Evolutionary conservation across 2,113 vertebrate genomes (phyloP).

Genomic region (Oncorhynchus mykiss): DNA sequence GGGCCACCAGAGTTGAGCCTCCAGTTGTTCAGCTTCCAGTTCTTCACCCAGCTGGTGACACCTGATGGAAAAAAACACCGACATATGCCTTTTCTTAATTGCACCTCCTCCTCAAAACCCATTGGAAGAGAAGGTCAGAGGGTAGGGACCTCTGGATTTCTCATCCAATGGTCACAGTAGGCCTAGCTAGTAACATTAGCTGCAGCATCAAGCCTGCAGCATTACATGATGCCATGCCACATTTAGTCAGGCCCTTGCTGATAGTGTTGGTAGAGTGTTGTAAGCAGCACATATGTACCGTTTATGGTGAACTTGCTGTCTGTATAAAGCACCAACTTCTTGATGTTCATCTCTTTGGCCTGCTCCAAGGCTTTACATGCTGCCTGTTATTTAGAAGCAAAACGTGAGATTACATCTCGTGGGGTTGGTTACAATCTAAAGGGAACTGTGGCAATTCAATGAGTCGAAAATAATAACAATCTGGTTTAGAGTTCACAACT

Average conservation of each 20-base stretch:
- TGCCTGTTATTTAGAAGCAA: slow-evolving; percentile 73
- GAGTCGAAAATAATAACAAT: neutral
- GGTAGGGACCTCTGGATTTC: no score
- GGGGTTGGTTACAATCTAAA: neutral
- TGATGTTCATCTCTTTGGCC: slow-evolving; percentile 83
- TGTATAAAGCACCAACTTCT: slow-evolving; percentile 89
- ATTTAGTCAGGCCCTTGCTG: no score
- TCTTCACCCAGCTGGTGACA: slow-evolving; percentile 88
- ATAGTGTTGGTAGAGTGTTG: neutral
- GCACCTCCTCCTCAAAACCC: no score
- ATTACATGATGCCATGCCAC: no score
- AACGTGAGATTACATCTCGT: neutral
- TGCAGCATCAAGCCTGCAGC: no score
- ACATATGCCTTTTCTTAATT: neutral
- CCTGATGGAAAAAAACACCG: slow-evolving; percentile 64
- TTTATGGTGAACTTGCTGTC: slow-evolving; percentile 98
- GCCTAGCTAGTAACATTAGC: no score
- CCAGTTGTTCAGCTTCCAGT: slow-evolving; percentile 93
- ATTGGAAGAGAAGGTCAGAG: no score
- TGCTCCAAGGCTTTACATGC: slow-evolving; percentile 91
- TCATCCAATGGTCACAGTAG: no score
- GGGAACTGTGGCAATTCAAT: neutral
- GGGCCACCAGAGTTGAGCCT: slow-evolving; percentile 79
- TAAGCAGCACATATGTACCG: slow-evolving; percentile 67
- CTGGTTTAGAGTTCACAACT: neutral